Evolutionary conservation across 1,140 invertebrate species (phyloP).

Genomic region (Eciton burchellii): DNA sequence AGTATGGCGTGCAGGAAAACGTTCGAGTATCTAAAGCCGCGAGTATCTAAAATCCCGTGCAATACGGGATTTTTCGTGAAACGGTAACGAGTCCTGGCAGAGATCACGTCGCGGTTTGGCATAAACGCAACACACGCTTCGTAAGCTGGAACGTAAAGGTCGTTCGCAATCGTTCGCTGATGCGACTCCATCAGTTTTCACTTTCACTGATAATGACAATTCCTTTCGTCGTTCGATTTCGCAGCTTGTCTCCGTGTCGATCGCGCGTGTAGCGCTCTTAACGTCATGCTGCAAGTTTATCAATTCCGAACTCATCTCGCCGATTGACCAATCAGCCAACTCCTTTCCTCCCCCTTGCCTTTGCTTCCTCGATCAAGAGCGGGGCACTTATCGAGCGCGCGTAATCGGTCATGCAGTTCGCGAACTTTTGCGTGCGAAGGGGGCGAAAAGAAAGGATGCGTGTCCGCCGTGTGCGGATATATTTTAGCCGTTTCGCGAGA

Average conservation of each 20-base stretch:
- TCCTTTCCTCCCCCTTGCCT: not conserved
- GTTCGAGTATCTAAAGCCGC: not conserved
- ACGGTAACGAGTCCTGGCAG: not conserved
- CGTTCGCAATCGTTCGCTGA: too few species aligned
- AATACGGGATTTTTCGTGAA: not conserved
- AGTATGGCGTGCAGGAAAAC: slow-evolving; percentile 9
- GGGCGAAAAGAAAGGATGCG: not conserved
- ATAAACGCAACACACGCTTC: not conserved
- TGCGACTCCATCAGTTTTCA: too few species aligned
- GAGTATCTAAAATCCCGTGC: not conserved
- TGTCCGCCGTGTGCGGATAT: slow-evolving; percentile 61
- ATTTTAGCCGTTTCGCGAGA: slow-evolving; percentile 66
- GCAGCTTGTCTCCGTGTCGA: not conserved
- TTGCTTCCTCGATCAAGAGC: too few species aligned
- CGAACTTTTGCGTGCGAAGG: not conserved
- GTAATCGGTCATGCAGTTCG: slow-evolving; percentile 4
- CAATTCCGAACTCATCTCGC: not conserved
- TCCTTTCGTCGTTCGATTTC: too few species aligned
- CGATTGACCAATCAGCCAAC: not conserved
- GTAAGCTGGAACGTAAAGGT: not conserved
- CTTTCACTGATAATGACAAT: too few species aligned
- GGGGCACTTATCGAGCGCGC: not conserved
- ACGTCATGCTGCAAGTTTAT: not conserved
- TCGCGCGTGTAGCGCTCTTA: slow-evolving; percentile 21
- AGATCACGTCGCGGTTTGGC: slow-evolving; percentile 1